Base-by-base conservation (phyloP, 2,888 invertebrate genomes). In the Listrodromus nycthemerus region DNA sequence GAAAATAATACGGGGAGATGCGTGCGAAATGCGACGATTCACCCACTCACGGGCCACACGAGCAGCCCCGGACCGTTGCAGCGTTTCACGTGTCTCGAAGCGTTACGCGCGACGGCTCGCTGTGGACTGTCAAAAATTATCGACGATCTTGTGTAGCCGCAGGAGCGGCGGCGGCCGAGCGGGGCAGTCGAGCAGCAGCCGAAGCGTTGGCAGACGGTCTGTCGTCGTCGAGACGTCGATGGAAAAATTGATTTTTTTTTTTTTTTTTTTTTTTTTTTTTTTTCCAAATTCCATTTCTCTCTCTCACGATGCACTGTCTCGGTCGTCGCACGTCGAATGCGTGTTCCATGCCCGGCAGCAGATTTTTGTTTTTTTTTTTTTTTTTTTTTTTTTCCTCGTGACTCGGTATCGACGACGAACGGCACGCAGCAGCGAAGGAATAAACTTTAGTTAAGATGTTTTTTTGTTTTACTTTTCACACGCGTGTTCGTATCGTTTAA, bases 21-120 rank as follows among this genome's bases (percentile, higher is more conserved):
- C 82, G 79, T 83, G 75, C 79, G 75, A 58, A 50, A 27, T 13
- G 66, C 65, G 52, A 21, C 48, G 71, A 63, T 66, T 83, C 69
- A 67, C 55, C 41, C 52, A 66, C 66, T 30, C 70, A 73, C 58
- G 63, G 71, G 69, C 19, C 24, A 55, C 55, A 55, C 55, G 50
- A 75, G 30, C 55, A 55, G 48, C 55, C 41, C 66, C 41, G 27
- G 58, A 77, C 55, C 76, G 58, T 41, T 27, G n/a, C 21, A n/a
- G n/a, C 52, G 66, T 37, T 61, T 74, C 63, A 37, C 65, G 87
- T 87, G 87, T 88, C 79, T 79, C 85, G 85, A 76, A 86, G 86
- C 86, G 86, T 82, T 86, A 87, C 85, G 88, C 85, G 86, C 86
- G 87, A 85, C 85, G 83, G 80, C 67, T 66, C 70, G 76, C 73